These are phyloP conservation scores for Melitaea cinxia DNA, from an alignment of 1,140 invertebrate genomes.

Conservation along the genomic window DNA sequence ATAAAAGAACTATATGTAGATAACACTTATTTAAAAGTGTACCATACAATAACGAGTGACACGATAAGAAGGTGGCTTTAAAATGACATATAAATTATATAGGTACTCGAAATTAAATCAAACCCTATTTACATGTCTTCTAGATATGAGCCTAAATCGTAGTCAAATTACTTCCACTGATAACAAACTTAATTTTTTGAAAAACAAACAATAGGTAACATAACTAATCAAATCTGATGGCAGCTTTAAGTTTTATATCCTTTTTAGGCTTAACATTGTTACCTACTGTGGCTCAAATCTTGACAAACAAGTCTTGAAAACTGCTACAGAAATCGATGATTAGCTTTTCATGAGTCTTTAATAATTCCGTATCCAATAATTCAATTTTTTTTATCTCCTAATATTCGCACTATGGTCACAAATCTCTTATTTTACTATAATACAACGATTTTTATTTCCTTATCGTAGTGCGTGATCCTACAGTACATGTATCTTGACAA, in stretches of 20 bases:
- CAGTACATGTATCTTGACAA: constrained; percentile 19
- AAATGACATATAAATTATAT: constrained; percentile 1
- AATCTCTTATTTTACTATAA: constrained; percentile 13
- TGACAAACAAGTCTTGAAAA: constrained; percentile 28
- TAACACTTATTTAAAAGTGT: not conserved
- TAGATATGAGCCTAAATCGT: not conserved
- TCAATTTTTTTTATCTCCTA: constrained; percentile 11
- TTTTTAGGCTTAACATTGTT: constrained; percentile 18
- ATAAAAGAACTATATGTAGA: not conserved
- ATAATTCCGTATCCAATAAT: constrained; percentile 15
- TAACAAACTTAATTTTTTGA: not conserved
- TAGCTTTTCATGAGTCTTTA: constrained; percentile 28
- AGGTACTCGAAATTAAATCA: constrained; percentile 5
- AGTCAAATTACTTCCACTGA: not conserved
- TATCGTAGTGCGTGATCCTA: constrained; percentile 22
- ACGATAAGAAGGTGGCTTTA: not conserved
- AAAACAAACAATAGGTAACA: not conserved
- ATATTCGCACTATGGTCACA: constrained; percentile 11
- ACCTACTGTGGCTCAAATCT: constrained; percentile 24
- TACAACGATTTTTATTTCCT: constrained; percentile 15
- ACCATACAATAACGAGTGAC: too few relatives aligned
- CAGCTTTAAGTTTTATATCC: constrained; percentile 13
- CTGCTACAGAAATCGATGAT: constrained; percentile 18
- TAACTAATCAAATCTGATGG: constrained; percentile 4
- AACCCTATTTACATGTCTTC: constrained; percentile 19